A percentile compares a stretch with the other conserved stretches of the same genome.
These are phyloP conservation scores for Coccyzus lansbergi DNA, from an alignment of 2,797 vertebrate species.

Conservation along the genomic window DNA sequence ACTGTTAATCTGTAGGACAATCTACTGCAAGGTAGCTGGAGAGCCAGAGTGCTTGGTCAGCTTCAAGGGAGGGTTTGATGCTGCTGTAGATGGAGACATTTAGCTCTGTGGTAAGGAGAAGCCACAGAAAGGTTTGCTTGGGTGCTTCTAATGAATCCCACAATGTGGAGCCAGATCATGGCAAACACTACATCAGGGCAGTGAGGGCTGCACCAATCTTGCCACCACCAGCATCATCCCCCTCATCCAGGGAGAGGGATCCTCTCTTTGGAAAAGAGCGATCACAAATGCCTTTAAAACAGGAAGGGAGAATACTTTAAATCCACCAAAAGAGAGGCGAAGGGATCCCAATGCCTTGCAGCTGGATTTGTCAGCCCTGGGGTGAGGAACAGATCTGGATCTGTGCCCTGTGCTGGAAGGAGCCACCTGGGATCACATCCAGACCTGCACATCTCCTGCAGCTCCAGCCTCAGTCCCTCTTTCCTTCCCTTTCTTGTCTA, in stretches of 20 bases:
- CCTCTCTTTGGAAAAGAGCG: neutral
- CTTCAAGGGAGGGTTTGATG: neutral
- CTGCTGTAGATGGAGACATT: neutral
- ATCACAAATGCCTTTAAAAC: fast-evolving
- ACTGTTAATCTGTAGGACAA: neutral
- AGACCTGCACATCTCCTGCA: fast-evolving
- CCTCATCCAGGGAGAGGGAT: fast-evolving
- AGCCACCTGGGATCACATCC: fast-evolving
- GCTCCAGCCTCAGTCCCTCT: neutral
- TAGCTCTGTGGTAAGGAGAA: fast-evolving
- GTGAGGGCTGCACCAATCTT: fast-evolving
- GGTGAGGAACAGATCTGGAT: fast-evolving
- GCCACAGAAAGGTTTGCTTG: neutral
- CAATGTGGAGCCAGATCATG: neutral
- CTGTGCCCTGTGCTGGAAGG: fast-evolving
- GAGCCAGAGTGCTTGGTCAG: neutral
- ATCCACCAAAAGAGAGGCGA: fast-evolving
- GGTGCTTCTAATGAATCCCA: neutral
- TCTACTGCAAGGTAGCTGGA: neutral
- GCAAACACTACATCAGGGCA: neutral
- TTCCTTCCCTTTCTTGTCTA: neutral
- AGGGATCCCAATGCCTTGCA: neutral
- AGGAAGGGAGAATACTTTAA: neutral
- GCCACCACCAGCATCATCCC: neutral
- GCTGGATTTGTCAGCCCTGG: neutral